Conservation (phyloP, 53 echinoderm and acorn worm genomes). For the Holothuria scabra region DNA sequence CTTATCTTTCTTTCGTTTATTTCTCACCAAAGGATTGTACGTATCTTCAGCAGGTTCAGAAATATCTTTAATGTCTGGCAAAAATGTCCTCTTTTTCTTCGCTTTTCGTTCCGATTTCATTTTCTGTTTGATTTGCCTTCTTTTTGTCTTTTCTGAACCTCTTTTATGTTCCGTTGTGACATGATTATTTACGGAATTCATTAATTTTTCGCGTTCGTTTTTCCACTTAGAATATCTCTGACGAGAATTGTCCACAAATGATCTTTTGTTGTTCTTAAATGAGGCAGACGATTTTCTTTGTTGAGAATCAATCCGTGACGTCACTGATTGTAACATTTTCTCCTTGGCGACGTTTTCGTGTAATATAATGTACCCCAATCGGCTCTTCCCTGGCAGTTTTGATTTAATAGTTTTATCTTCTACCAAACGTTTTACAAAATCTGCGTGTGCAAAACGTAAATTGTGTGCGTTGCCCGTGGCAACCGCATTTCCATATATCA, state of each 20-base stretch:
- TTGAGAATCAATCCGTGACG: slow-evolving; percentile 66
- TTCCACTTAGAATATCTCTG: background rate
- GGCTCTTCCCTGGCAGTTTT: slow-evolving; percentile 81
- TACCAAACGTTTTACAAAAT: slow-evolving; percentile 57
- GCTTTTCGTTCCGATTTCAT: background rate
- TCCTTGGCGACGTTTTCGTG: slow-evolving; percentile 66
- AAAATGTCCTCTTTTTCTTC: background rate
- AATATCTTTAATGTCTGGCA: background rate
- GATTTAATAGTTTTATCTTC: slow-evolving; percentile 70
- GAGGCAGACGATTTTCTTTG: slow-evolving; percentile 69
- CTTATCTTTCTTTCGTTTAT: no score
- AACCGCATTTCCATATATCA: no score
- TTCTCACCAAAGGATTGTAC: no score
- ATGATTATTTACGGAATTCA: background rate
- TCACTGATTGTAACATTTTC: slow-evolving; percentile 72
- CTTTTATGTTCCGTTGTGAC: no score
- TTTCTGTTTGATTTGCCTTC: no score
- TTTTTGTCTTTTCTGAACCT: no score
- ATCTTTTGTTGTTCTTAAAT: background rate
- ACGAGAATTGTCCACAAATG: no score
- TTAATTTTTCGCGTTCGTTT: background rate
- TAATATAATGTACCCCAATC: slow-evolving; percentile 76
- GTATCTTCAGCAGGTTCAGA: background rate
- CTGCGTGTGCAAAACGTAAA: slow-evolving; percentile 25
- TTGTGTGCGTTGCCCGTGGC: background rate